phyloP scores from a whole-genome alignment of 2,113 vertebrate species.

The Neolamprologus longior region DNA sequence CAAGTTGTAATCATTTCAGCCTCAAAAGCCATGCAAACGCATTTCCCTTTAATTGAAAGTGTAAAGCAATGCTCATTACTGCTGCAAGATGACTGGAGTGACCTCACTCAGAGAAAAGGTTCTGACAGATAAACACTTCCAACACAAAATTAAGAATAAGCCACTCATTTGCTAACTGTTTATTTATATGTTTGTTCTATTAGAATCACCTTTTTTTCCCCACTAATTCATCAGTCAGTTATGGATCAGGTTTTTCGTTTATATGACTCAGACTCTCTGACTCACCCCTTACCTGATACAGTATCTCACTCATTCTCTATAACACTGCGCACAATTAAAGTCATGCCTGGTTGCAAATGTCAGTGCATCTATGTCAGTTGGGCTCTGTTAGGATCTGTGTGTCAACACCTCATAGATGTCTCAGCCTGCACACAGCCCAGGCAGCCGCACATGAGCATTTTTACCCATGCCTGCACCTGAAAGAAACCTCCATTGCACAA shows the following conservation, averaged over 20 bases:
- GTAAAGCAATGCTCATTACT: neutral
- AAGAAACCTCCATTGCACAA: slow-evolving; percentile 55
- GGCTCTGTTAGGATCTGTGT: slow-evolving; percentile 35
- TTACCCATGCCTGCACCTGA: slow-evolving; percentile 64
- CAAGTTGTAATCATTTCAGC: neutral
- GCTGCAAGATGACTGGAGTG: neutral
- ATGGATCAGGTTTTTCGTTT: slow-evolving; percentile 6
- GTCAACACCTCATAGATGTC: slow-evolving; percentile 59
- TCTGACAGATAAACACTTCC: neutral
- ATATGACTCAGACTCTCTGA: slow-evolving; percentile 18
- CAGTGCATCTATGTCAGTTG: slow-evolving; percentile 50
- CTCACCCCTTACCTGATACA: slow-evolving; percentile 7
- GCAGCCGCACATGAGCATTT: slow-evolving; percentile 39
- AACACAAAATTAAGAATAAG: neutral
- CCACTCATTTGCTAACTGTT: neutral
- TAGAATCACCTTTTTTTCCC: rapidly evolving
- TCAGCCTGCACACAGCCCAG: slow-evolving; percentile 34
- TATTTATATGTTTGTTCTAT: neutral
- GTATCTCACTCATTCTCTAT: slow-evolving; percentile 8
- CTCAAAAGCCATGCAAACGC: neutral
- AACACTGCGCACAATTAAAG: slow-evolving; percentile 49
- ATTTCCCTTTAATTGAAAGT: neutral
- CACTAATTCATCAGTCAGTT: neutral
- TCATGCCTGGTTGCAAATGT: slow-evolving; percentile 57
- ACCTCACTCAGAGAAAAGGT: neutral